Conservation (phyloP, 2,113 vertebrate species). For the Myotis davidii region DNA sequence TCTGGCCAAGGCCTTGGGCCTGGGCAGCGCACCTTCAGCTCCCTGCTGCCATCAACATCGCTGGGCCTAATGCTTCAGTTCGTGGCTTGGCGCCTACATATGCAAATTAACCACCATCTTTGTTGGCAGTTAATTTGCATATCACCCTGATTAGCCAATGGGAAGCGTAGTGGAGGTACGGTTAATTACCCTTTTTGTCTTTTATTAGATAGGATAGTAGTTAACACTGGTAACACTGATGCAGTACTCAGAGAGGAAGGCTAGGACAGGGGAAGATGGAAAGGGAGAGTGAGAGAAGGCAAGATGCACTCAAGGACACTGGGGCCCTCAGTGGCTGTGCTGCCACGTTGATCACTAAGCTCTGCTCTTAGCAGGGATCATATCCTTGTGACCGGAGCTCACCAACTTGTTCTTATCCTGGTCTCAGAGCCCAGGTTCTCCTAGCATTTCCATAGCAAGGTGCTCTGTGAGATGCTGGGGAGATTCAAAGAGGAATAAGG, state of each 20-base stretch:
- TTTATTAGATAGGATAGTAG: no score
- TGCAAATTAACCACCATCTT: no score
- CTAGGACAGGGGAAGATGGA: neutral
- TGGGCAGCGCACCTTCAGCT: no score
- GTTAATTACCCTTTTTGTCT: no score
- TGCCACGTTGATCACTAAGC: neutral
- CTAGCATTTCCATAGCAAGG: neutral
- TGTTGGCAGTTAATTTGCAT: no score
- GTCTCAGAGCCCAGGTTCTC: neutral
- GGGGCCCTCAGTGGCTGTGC: neutral
- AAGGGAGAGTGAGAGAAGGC: neutral
- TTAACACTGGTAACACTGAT: neutral
- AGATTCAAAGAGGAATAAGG: neutral
- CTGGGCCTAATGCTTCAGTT: no score
- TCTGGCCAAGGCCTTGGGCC: no score
- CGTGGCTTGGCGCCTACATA: no score
- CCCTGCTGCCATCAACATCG: no score
- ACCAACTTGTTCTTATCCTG: neutral
- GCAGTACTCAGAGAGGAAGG: neutral
- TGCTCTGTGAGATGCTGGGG: neutral
- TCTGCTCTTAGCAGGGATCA: neutral
- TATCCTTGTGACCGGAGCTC: neutral
- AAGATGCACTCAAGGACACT: neutral
- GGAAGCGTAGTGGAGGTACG: no score
- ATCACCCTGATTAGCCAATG: no score